A percentile compares a stretch with the other conserved stretches of the same genome.
Conservation (phyloP, 53 echinoderm and acorn worm genomes). For the Holothuria leucospilota region DNA sequence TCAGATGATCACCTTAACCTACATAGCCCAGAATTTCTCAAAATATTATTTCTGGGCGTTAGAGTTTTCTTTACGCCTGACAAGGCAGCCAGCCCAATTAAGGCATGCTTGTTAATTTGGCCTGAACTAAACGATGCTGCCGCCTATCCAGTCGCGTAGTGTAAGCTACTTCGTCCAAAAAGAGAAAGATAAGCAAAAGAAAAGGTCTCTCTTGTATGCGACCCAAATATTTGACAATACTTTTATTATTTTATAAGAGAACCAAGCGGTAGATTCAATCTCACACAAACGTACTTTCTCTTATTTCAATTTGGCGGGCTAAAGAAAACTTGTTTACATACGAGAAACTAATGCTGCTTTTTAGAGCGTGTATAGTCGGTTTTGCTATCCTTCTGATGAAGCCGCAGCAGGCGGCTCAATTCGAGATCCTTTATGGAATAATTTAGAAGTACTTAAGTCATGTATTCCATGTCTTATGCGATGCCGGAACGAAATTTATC, state of each 20-base stretch:
- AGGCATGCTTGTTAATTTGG: slow-evolving; percentile 37
- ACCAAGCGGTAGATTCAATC: slow-evolving; percentile 43
- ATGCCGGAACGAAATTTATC: too few species aligned
- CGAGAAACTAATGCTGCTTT: slow-evolving; percentile 46
- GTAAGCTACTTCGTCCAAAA: slow-evolving; percentile 21
- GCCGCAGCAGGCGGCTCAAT: too few species aligned
- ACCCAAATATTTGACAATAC: slow-evolving; percentile 42
- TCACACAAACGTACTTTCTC: slow-evolving; percentile 24
- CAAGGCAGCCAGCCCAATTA: slow-evolving; percentile 25
- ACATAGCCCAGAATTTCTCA: slow-evolving; percentile 38
- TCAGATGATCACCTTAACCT: slow-evolving; percentile 31
- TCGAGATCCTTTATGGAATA: too few species aligned
- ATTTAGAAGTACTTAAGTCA: too few species aligned
- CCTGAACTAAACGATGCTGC: slow-evolving; percentile 35
- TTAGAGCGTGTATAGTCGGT: slow-evolving; percentile 39
- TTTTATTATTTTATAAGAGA: slow-evolving; percentile 11
- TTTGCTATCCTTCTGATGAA: not conserved
- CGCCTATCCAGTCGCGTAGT: slow-evolving; percentile 24
- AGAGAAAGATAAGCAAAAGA: not conserved
- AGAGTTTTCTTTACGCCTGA: slow-evolving; percentile 28
- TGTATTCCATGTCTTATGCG: too few species aligned
- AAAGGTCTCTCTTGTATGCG: slow-evolving; percentile 17
- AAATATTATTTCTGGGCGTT: slow-evolving; percentile 53
- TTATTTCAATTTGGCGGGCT: slow-evolving; percentile 25
- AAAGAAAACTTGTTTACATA: slow-evolving; percentile 53